These are phyloP conservation scores for Oryzaephilus surinamensis DNA, from an alignment of 1,140 invertebrate species.

Conservation along the genomic window DNA sequence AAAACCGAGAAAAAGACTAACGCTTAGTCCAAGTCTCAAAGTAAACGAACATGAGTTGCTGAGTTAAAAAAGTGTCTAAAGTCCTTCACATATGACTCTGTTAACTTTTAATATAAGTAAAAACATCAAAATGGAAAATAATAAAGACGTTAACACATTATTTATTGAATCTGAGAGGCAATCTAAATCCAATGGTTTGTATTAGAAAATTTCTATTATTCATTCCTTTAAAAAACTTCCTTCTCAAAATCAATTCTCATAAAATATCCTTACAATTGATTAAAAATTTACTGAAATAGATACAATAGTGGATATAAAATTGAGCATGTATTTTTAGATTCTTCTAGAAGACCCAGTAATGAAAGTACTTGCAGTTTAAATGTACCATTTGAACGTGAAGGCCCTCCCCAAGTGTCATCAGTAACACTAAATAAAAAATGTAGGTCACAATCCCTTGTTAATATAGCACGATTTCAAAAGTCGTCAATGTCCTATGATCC, in stretches of 20 bases:
- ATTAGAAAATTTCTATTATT: conserved; percentile 39
- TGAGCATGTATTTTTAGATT: too few relatives aligned
- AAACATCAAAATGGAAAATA: background rate
- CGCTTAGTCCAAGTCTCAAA: conserved; percentile 1
- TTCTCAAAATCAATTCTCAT: conserved; percentile 9
- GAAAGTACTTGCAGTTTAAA: conserved; percentile 29
- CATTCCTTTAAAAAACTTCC: conserved; percentile 38
- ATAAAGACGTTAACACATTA: conserved; percentile 11
- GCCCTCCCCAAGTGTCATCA: conserved; percentile 16
- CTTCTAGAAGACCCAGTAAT: conserved; percentile 28
- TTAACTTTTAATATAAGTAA: conserved; percentile 2
- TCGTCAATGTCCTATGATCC: conserved; percentile 7
- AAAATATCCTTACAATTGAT: too few relatives aligned
- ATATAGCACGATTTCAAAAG: conserved; percentile 17
- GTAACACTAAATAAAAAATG: conserved; percentile 9
- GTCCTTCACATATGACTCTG: too few relatives aligned
- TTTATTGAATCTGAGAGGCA: conserved; percentile 22
- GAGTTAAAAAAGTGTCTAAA: too few relatives aligned
- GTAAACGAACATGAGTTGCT: too few relatives aligned
- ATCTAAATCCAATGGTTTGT: conserved; percentile 12
- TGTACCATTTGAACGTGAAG: conserved; percentile 20
- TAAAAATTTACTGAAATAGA: too few relatives aligned
- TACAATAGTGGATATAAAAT: too few relatives aligned
- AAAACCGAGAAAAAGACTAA: background rate
- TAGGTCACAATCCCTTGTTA: conserved; percentile 24